Evolutionary conservation across 37 sponge, comb jelly and placozoan genomes (phyloP), one percentile per base, ranked within the genome.

Genomic region (Eunapius fragilis): DNA sequence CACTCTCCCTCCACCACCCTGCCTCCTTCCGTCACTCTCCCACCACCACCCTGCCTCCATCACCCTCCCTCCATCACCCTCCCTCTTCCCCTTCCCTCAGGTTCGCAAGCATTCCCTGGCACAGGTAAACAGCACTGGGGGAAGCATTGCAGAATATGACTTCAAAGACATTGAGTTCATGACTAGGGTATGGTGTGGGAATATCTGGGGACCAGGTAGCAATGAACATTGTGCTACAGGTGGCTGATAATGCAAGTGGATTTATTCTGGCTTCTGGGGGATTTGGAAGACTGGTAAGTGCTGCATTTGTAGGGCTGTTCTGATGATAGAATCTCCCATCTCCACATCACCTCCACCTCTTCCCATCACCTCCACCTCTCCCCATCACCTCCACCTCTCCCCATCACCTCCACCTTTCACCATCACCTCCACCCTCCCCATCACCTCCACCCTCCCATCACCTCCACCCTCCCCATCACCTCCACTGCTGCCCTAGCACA

Each of bases 151-250:
- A 14, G 89, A 90, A 69, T 99, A 99, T 75, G 80, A 94, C 84
- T 99, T 91, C 90, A 99, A 97, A 75, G 96, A 99, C 69, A 94
- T 97, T 36, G 96, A 99, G 80, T 89, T 72, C 35, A 70, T 98
- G 26, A 89, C 89, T 33, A 91, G 83, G 90, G 98, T 92, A 33
- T 12, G 90, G 98, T 92, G 25, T 12, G 49, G 2, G 38, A 23
- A 25, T 9, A 4, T 48, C 48, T 41, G 48, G 79, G 24, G 37
- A n/a, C 76, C 31, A 23, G 27, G n/a, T n/a, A 27, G 35, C 68
- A 31, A 25, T 5, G 24, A 33, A 25, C 33, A 36, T 13, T 77
- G 78, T 71, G 13, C 36, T 41, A 9, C 88, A 95, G 98, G 87
- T 97, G 13, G 77, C 88, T 47, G 99, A 99, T 50, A 89, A 89